Evolutionary conservation across 2,113 vertebrate genomes (phyloP), one percentile per base, ranked within the genome.

Genomic region (Laticauda laticaudata): DNA sequence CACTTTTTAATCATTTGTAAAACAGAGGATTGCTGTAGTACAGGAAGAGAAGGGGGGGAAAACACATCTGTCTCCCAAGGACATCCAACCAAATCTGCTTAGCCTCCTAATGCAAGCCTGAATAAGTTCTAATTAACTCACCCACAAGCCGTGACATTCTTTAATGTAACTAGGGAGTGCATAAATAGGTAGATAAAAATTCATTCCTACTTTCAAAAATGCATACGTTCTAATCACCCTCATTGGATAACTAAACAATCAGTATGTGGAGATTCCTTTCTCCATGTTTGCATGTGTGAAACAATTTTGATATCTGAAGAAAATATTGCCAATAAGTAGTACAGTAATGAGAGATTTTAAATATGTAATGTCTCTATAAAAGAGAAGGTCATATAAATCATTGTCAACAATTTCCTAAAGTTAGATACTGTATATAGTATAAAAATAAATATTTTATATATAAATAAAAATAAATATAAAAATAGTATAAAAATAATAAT

Each of bases 71-170:
- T 90, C 93, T 96, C 91, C 20, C 51, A 93, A 34, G 18, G n/a
- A 86, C n/a, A 87, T 11, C 55, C 11, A 26, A 1, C 86, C 87
- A 0, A 11, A 92, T 92, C 85, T 94, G 59, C 23, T 87, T 93
- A 59, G 90, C 54, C 88, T 94, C 94, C 92, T 95, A 69, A 90
- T 75, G 89, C 48, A 6, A 24, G 57, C 54, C 9, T 61, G 48
- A 56, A 21, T 94, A 56, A 69, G 1, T 34, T 96, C 95, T 94
- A 93, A 95, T 94, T 94, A 95, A 20, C 53, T 93, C 20, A 75
- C 86, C 51, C 87, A 91, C 69, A 89, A 92, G 57, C 86, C 55
- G 69, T 87, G 69, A 89, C 91, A 89, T 89, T 92, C 93, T 92
- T 75, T 51, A 57, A 53, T 81, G n/a, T 54, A 86, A 75, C 53